Evolutionary conservation across 2,888 invertebrate species (phyloP).

Genomic region (Acleris emargana): DNA sequence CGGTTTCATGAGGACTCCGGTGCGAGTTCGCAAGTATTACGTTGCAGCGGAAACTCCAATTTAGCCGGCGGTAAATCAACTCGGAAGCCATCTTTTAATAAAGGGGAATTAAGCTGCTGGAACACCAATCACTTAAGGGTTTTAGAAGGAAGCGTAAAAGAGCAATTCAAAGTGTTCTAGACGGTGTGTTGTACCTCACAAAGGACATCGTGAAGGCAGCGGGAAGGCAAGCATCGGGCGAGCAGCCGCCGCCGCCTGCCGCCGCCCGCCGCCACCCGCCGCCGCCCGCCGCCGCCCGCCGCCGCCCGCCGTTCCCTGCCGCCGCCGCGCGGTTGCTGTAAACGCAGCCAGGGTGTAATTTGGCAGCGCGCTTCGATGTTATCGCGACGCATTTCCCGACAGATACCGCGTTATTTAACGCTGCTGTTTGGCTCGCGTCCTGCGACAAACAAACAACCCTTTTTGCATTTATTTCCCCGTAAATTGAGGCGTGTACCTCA

Average conservation of each 20-base stretch:
- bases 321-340: conserved; percentile 58
- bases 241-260: not conserved
- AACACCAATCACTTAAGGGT: not conserved
- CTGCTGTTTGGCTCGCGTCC: conserved; percentile 67
- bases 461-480: conserved; percentile 49
- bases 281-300: not conserved
- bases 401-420: conserved; percentile 78
- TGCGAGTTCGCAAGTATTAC: conserved; percentile 12
- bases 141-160: not conserved
- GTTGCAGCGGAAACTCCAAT: conserved; percentile 18
- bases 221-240: not conserved
- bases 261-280: conserved; percentile 35
- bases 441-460: conserved; percentile 47
- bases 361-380: conserved; percentile 75
- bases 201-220: not conserved
- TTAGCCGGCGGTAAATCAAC: conserved; percentile 18
- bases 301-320: too few relatives aligned
- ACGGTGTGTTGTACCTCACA: not conserved
- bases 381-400: conserved; percentile 72
- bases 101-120: not conserved
- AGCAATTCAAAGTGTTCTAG: not conserved
- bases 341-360: conserved; percentile 78
- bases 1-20: conserved; percentile 16
- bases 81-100: not conserved
- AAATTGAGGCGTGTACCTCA: conserved; percentile 47